Evolutionary conservation across 2,797 vertebrate genomes (phyloP).

Genomic region (Halcyon chelicuti): DNA sequence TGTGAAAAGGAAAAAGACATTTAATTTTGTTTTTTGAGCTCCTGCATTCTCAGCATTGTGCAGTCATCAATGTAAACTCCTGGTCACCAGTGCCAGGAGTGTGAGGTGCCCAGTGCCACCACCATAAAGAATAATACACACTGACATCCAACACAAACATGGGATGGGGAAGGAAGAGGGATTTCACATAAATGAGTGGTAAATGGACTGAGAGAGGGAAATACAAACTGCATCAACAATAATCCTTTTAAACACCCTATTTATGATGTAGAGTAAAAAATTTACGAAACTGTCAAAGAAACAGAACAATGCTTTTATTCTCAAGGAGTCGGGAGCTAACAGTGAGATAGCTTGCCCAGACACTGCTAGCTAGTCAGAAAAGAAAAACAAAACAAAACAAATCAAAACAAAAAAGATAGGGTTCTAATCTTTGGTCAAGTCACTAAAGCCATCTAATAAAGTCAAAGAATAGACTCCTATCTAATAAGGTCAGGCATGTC

Average conservation of each 20-base stretch:
- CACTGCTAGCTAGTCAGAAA: background rate
- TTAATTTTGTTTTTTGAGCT: background rate
- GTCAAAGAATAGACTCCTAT: background rate
- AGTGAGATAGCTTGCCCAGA: background rate
- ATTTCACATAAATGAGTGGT: background rate
- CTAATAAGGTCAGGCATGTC: slow-evolving; percentile 10
- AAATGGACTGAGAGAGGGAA: background rate
- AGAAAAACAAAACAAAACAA: background rate
- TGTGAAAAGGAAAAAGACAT: background rate
- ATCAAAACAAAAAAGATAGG: too few species aligned
- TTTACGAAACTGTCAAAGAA: background rate
- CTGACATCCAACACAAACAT: background rate
- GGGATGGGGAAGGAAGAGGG: background rate
- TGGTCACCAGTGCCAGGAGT: background rate
- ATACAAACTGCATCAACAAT: background rate
- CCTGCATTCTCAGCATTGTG: background rate
- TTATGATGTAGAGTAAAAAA: background rate
- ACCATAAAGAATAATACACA: background rate
- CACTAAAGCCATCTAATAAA: background rate
- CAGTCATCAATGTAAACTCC: background rate
- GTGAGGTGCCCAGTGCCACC: background rate
- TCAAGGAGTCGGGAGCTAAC: background rate
- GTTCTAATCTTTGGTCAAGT: background rate
- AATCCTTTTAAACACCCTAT: background rate
- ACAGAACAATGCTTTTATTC: background rate